These are phyloP conservation scores for Dione juno DNA, from an alignment of 2,888 invertebrate genomes.

Conservation along the genomic window DNA sequence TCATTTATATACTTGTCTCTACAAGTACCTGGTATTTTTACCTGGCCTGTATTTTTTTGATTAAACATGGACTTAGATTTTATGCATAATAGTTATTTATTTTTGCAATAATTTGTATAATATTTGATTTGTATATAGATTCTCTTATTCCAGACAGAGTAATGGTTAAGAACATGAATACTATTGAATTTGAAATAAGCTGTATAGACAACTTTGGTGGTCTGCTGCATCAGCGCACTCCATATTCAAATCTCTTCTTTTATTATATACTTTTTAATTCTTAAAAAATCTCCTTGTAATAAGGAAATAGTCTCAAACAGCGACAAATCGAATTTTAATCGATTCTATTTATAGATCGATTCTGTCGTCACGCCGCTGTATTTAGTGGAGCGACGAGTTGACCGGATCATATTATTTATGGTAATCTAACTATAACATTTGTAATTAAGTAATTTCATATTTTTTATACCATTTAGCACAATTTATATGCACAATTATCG, in stretches of 20 bases:
- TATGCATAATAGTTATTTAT: too few relatives aligned
- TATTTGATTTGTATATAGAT: too few relatives aligned
- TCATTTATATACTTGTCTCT: too few relatives aligned
- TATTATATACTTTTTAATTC: not conserved
- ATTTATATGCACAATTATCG: not conserved
- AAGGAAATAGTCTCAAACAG: constrained; percentile 4
- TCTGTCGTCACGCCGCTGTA: constrained; percentile 24
- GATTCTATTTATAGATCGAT: constrained; percentile 29
- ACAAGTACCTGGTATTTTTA: too few relatives aligned
- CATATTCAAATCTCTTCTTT: not conserved
- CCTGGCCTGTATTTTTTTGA: too few relatives aligned
- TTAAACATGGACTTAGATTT: too few relatives aligned
- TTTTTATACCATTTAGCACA: not conserved
- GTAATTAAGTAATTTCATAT: constrained; percentile 9
- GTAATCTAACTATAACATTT: not conserved
- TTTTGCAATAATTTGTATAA: too few relatives aligned
- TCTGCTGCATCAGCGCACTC: not conserved
- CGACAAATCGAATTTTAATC: constrained; percentile 34
- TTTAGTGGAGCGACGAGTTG: constrained; percentile 7
- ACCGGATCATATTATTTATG: not conserved
- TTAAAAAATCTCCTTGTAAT: not conserved
- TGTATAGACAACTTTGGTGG: not conserved
- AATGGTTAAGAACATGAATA: too few relatives aligned
- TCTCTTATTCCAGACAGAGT: too few relatives aligned
- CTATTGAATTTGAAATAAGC: not conserved